Conservation (phyloP, 2,888 invertebrate species). For the Suillia variegata region DNA sequence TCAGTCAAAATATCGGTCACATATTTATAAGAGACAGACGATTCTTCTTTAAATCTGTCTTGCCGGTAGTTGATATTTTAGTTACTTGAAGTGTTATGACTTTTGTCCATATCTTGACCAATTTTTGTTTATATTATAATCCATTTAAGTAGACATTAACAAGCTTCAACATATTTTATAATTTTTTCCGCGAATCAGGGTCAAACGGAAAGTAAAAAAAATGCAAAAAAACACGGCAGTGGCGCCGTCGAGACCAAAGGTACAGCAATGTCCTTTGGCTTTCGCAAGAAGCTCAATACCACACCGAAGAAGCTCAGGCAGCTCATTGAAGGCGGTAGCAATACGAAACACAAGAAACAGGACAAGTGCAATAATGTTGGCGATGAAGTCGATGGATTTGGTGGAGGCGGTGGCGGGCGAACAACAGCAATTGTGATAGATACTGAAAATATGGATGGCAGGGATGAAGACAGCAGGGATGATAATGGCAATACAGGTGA, state of each 20-base stretch:
- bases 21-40: too few relatives aligned
- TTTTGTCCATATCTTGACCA: too few relatives aligned
- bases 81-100: too few relatives aligned
- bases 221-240: constrained; percentile 41
- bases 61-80: too few relatives aligned
- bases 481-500: constrained; percentile 60
- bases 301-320: constrained; percentile 61
- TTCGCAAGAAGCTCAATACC: constrained; percentile 70
- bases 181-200: too few relatives aligned
- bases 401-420: constrained; percentile 22
- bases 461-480: constrained; percentile 37
- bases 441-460: constrained; percentile 17
- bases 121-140: too few relatives aligned
- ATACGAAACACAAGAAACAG: constrained; percentile 33
- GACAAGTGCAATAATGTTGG: constrained; percentile 38
- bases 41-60: too few relatives aligned
- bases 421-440: constrained; percentile 33
- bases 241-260: constrained; percentile 63
- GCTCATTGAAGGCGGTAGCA: constrained; percentile 41
- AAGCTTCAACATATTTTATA: too few relatives aligned
- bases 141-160: too few relatives aligned
- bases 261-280: constrained; percentile 84
- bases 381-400: constrained; percentile 20
- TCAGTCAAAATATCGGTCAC: too few relatives aligned
- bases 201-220: constrained; percentile 61